These are phyloP conservation scores for Chromoteleia sp. DNA, from an alignment of 2,888 invertebrate species.

Conservation along the genomic window DNA sequence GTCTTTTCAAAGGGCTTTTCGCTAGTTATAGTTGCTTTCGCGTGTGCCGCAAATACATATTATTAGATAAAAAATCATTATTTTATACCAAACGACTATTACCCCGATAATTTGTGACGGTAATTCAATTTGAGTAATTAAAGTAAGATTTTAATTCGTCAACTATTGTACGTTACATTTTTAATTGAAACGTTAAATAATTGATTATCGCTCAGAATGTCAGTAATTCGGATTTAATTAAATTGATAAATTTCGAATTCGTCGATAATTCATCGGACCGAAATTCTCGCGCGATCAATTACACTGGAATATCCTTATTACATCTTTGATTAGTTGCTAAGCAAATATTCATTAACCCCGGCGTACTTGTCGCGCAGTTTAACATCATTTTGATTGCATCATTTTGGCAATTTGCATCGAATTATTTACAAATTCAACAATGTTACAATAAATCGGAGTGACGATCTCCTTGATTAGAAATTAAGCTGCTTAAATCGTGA, in stretches of 20 bases:
- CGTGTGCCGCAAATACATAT: constrained; percentile 14
- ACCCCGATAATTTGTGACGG: background rate
- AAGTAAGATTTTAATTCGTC: no score
- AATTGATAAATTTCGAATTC: background rate
- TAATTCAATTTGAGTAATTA: background rate
- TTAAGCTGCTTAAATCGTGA: constrained; percentile 15
- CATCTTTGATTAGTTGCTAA: constrained; percentile 16
- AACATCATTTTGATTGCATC: constrained; percentile 4
- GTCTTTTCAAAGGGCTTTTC: constrained; percentile 26
- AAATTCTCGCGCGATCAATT: constrained; percentile 9
- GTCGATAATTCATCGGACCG: background rate
- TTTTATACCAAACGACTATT: background rate
- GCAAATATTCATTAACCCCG: constrained; percentile 17
- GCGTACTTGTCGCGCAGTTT: background rate
- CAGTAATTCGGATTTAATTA: background rate
- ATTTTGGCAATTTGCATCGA: background rate
- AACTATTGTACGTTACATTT: no score
- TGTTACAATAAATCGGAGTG: constrained; percentile 4
- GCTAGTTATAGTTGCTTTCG: constrained; percentile 16
- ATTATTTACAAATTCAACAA: constrained; percentile 20
- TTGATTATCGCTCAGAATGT: no score
- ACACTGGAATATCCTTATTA: constrained; percentile 6
- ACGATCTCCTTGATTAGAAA: constrained; percentile 27
- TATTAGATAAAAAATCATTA: constrained; percentile 35
- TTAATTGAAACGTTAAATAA: no score